phyloP scores from a whole-genome alignment of 2,113 vertebrate species.

The Trinectes maculatus region DNA sequence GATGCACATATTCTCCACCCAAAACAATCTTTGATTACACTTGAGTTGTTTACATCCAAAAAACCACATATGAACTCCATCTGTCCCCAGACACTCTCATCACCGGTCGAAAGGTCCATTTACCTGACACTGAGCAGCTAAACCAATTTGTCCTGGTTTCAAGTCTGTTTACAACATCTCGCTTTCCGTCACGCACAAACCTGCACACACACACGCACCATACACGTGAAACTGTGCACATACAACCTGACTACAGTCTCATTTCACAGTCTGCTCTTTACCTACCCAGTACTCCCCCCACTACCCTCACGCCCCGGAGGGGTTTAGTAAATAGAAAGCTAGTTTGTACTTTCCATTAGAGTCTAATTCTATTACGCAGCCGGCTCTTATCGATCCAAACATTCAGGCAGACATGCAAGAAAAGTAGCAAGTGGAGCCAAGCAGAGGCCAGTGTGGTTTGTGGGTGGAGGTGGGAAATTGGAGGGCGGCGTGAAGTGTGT shows the following conservation, averaged over 20 bases:
- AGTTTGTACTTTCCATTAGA: constrained; percentile 78
- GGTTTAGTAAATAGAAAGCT: constrained; percentile 77
- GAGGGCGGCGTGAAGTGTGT: constrained; percentile 3
- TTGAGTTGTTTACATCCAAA: neutral
- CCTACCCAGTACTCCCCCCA: constrained; percentile 59
- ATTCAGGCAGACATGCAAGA: constrained; percentile 58
- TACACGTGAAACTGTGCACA: neutral
- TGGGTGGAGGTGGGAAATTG: constrained; percentile 42
- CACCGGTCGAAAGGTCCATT: constrained; percentile 34
- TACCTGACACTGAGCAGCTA: constrained; percentile 5
- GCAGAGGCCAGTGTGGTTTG: constrained; percentile 31
- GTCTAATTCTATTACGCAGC: constrained; percentile 75
- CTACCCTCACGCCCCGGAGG: constrained; percentile 61
- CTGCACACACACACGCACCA: neutral
- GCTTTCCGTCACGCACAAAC: neutral
- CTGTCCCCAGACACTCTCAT: constrained; percentile 14
- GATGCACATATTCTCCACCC: neutral
- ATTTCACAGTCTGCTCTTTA: constrained; percentile 68
- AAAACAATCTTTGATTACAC: neutral
- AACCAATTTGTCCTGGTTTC: constrained; percentile 41
- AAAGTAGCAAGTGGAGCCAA: constrained; percentile 56
- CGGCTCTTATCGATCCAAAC: constrained; percentile 69
- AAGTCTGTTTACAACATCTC: constrained; percentile 35
- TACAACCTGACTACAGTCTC: constrained; percentile 40
- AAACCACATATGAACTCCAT: neutral